Conservation (phyloP, 2,797 vertebrate genomes). For the Peromyscus aztecus region DNA sequence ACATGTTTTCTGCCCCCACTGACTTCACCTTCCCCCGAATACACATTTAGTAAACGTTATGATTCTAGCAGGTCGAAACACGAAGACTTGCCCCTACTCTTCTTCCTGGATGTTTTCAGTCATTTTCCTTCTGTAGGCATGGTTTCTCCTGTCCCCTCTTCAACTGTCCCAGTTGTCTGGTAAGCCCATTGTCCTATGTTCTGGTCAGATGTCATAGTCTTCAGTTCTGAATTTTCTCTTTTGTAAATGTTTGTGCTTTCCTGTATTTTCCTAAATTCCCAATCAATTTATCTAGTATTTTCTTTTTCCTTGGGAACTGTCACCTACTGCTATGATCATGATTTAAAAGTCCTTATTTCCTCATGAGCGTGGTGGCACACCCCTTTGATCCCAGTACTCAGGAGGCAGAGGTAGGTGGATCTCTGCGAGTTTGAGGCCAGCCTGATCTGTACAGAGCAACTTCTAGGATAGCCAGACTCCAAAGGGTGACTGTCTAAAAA, state of each 20-base stretch:
- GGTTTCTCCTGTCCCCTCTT: not conserved
- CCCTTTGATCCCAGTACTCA: not conserved
- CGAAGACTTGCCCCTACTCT: not conserved
- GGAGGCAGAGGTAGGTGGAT: not conserved
- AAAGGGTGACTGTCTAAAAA: not conserved
- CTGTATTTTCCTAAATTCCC: not conserved
- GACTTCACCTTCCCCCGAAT: not conserved
- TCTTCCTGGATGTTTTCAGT: not conserved
- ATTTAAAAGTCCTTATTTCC: not conserved
- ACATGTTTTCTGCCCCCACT: not conserved
- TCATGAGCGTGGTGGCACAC: not conserved
- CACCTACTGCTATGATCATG: not conserved
- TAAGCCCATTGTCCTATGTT: not conserved
- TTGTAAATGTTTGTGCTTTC: not conserved
- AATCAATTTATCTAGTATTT: not conserved
- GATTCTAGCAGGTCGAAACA: not conserved
- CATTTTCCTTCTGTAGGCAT: not conserved
- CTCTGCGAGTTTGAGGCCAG: not conserved
- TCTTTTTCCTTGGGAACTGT: not conserved
- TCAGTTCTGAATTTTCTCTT: not conserved
- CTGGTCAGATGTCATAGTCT: not conserved
- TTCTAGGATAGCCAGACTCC: not conserved
- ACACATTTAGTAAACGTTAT: not conserved
- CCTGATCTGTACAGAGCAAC: not conserved
- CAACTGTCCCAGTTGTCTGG: not conserved